Base-by-base conservation (phyloP, 2,113 vertebrate genomes). In the Proterorhinus semilunaris region DNA sequence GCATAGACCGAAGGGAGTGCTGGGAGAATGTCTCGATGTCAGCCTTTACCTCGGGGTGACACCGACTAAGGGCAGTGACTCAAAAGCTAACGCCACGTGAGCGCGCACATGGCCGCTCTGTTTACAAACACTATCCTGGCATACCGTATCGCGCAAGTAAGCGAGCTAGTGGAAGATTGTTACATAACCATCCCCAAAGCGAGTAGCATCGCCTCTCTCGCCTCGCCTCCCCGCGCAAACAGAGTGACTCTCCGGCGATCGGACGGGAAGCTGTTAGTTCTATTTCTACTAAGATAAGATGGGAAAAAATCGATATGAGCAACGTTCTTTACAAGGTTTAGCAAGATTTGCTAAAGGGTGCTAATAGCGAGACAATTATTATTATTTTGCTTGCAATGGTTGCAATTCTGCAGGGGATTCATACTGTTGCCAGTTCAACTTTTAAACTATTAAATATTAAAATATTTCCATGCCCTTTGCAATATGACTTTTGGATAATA, bases 41-140 rank as follows among this genome's bases (percentile, higher is more conserved):
- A 87, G 87, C 81, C 72, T 82, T 92, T 90, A 92, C 90, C 91
- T 93, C 83, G 45, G 12, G 65, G 65, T 82, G 44, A 80, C 81
- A 78, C 65, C 27, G 5, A 83, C 84, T 13, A 42, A 81, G 86
- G 86, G 84, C 88, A 77, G 71, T 68, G 76, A 90, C 84, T 87
- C 75, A 76, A 87, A 89, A 82, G 72, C 83, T 81, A 69, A 64
- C 83, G 15, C 88, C 91, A 90, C 65, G 87, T 92, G 91, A 83
- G 82, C 67, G 11, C 49, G 81, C 94, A 93, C 91, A 71, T 93
- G 93, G 93, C 87, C 84, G 77, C 87, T 91, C 66, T 94, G 93
- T 95, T 95, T 95, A 94, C 91, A 94, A 93, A 95, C 93, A 92
- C 86, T 75, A 90, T 91, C 90, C 88, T 90, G 92, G 87, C 90